phyloP scores from a whole-genome alignment of 2,113 vertebrate genomes.

The Herpetotheres cachinnans region DNA sequence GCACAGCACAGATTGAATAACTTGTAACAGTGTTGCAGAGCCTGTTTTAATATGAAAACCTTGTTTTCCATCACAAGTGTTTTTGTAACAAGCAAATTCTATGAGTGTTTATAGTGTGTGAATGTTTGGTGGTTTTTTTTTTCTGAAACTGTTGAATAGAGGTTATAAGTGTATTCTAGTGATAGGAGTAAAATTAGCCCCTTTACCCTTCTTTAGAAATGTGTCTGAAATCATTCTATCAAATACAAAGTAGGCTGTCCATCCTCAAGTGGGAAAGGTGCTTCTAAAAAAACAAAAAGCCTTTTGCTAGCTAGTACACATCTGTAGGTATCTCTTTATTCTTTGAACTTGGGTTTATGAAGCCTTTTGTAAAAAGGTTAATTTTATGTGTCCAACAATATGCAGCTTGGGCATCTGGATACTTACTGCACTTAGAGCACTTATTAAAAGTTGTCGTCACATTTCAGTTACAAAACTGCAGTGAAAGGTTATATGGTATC shows the following conservation, averaged over 20 bases:
- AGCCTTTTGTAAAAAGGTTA: not conserved
- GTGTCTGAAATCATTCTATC: not conserved
- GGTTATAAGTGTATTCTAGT: not conserved
- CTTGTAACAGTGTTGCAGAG: conserved; percentile 6
- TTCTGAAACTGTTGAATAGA: not conserved
- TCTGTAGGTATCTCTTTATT: not conserved
- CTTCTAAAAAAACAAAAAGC: not conserved
- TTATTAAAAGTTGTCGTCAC: not conserved
- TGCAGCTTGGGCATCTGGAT: not conserved
- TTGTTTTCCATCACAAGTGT: not conserved
- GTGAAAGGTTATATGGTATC: not conserved
- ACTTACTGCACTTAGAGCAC: not conserved
- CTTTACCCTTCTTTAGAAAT: not conserved
- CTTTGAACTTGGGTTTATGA: not conserved
- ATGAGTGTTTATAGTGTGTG: not conserved
- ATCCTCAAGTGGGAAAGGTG: not conserved
- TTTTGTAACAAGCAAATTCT: not conserved
- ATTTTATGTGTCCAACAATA: not conserved
- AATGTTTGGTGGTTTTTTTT: not conserved
- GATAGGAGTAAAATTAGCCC: not conserved
- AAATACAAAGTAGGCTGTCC: not conserved
- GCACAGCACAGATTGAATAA: conserved; percentile 51
- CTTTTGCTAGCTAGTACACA: not conserved
- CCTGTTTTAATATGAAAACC: conserved; percentile 45
- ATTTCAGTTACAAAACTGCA: not conserved